Percentiles rank a stretch among this genome's conserved stretches.
phyloP scores from a whole-genome alignment of 2,888 invertebrate genomes.

The Sinhomidia bicolor region DNA sequence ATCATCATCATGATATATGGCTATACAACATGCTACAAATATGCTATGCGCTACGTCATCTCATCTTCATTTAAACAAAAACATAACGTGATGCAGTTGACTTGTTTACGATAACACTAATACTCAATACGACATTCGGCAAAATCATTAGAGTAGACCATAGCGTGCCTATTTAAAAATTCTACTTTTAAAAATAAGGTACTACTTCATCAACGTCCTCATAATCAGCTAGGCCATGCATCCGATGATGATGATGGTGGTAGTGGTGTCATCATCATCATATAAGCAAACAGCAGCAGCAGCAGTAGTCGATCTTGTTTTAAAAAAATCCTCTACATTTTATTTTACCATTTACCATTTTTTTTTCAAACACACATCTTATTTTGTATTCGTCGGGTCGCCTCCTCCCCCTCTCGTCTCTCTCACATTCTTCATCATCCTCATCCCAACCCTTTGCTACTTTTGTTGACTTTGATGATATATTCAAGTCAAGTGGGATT shows the following conservation, averaged over 20 bases:
- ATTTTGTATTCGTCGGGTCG: too few relatives aligned
- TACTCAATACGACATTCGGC: background rate
- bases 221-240: background rate
- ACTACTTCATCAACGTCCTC: too few relatives aligned
- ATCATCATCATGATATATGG: background rate
- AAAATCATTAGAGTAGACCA: background rate
- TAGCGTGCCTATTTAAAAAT: background rate
- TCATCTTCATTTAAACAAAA: background rate
- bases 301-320: background rate
- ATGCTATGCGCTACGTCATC: background rate
- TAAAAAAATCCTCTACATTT: background rate
- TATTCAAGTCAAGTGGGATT: constrained; percentile 8
- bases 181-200: background rate
- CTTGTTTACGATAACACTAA: background rate
- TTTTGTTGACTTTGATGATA: constrained; percentile 9
- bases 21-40: too few relatives aligned
- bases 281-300: background rate
- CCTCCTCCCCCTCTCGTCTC: background rate
- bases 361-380: background rate
- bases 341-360: background rate
- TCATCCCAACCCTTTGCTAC: background rate
- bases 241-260: background rate
- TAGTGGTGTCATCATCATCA: too few relatives aligned
- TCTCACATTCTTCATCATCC: background rate
- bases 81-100: background rate